phyloP scores from a whole-genome alignment of 2,113 vertebrate genomes.

The Callipepla squamata region DNA sequence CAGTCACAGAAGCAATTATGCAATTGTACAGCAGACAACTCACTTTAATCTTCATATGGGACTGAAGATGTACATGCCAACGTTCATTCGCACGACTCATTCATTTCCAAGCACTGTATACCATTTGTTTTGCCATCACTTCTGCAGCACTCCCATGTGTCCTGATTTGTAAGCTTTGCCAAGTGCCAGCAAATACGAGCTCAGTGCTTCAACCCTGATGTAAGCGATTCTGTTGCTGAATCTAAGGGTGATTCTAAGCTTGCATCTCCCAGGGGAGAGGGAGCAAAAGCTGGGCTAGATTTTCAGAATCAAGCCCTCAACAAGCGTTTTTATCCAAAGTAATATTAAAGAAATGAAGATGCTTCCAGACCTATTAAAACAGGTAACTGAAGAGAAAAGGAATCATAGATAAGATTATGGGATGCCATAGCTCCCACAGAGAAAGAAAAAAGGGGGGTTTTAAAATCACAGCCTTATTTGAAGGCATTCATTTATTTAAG shows the following conservation, averaged over 20 bases:
- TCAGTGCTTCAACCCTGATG: neutral
- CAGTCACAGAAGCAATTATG: conserved; percentile 57
- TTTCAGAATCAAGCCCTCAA: neutral
- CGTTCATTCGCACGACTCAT: conserved; percentile 25
- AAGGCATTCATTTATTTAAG: conserved; percentile 39
- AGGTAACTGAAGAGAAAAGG: neutral
- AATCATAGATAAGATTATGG: neutral
- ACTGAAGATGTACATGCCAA: conserved; percentile 15
- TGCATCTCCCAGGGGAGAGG: neutral
- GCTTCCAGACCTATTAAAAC: conserved; percentile 14
- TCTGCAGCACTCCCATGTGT: neutral
- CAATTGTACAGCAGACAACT: conserved; percentile 37
- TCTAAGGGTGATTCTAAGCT: neutral
- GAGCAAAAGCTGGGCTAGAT: neutral
- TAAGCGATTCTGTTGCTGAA: neutral
- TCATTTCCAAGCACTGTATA: neutral
- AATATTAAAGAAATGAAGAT: neutral
- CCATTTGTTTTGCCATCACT: neutral
- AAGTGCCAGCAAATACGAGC: neutral
- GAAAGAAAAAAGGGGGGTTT: neutral
- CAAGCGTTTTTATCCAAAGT: neutral
- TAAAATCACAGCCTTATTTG: conserved; percentile 27
- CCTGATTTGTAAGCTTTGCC: conserved; percentile 12
- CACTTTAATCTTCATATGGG: conserved; percentile 52
- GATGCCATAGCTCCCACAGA: neutral